These are phyloP conservation scores for Tichodroma muraria DNA, from an alignment of 2,113 vertebrate genomes.

Conservation along the genomic window DNA sequence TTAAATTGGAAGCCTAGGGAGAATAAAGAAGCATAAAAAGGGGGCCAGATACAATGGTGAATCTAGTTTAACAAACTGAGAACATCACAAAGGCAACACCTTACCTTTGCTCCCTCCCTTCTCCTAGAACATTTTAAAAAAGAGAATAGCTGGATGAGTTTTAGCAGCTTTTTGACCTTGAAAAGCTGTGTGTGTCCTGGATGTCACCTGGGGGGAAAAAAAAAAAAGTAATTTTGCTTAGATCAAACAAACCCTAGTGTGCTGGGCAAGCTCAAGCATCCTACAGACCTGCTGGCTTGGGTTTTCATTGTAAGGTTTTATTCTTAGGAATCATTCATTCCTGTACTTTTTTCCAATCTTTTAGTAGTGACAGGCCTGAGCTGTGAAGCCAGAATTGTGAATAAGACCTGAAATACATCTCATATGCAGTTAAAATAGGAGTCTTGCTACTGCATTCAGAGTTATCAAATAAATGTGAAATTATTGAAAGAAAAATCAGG, in stretches of 20 bases:
- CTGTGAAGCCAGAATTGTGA: not conserved
- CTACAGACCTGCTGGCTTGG: not conserved
- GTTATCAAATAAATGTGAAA: not conserved
- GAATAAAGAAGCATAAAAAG: conserved; percentile 1
- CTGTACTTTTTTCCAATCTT: not conserved
- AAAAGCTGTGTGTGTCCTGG: not conserved
- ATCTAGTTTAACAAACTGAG: not conserved
- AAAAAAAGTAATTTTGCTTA: not conserved
- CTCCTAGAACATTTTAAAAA: not conserved
- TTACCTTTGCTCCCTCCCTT: not conserved
- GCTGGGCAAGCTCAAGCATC: not conserved
- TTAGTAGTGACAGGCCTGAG: not conserved
- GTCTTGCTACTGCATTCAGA: not conserved
- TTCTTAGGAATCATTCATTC: not conserved
- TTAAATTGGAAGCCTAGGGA: not conserved
- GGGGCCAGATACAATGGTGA: not conserved
- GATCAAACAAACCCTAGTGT: not conserved
- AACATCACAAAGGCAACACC: not conserved
- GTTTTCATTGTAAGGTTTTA: not conserved
- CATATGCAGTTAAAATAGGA: not conserved
- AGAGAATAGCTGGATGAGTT: not conserved
- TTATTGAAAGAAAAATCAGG: not conserved
- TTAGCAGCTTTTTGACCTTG: not conserved
- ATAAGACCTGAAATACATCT: not conserved
- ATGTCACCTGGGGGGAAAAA: not conserved